Evolutionary conservation across 2,888 invertebrate genomes (phyloP).

Genomic region (Drosophila kuntzei): DNA sequence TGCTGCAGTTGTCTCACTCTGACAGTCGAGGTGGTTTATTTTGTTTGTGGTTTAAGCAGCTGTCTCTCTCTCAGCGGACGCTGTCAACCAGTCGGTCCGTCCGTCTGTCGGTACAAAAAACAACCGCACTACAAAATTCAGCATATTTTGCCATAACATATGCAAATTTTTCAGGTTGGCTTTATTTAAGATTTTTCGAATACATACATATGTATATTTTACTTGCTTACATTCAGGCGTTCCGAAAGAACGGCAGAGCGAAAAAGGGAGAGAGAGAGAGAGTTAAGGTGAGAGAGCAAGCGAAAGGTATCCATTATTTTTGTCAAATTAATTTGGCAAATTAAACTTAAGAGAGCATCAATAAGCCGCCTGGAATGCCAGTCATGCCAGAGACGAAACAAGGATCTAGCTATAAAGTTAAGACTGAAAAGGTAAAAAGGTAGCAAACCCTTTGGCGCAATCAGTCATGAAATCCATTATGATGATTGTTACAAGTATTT

Average conservation of each 20-base stretch:
- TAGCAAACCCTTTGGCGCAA: conserved; percentile 50
- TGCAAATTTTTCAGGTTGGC: conserved; percentile 48
- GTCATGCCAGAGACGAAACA: conserved; percentile 29
- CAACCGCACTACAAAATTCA: conserved; percentile 49
- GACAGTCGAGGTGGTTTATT: not conserved
- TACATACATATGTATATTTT: conserved; percentile 2
- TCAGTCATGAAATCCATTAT: conserved; percentile 59
- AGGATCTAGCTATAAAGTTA: conserved; percentile 30
- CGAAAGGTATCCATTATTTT: conserved; percentile 24
- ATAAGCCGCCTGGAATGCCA: conserved; percentile 44
- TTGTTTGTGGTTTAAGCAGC: not conserved
- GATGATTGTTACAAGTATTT: conserved; percentile 70
- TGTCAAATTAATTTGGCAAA: conserved; percentile 73
- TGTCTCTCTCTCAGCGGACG: conserved; percentile 35
- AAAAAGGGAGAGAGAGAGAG: not conserved
- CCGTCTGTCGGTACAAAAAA: conserved; percentile 19
- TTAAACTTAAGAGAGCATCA: conserved; percentile 42
- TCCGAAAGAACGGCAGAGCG: no score
- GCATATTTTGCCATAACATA: conserved; percentile 51
- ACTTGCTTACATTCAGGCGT: not conserved
- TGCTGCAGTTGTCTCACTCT: conserved; percentile 30
- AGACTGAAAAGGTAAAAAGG: conserved; percentile 55
- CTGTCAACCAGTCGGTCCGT: conserved; percentile 37
- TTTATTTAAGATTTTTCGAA: conserved; percentile 32
- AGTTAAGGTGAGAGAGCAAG: not conserved